Percentiles rank a stretch among this genome's conserved stretches.
phyloP scores from a whole-genome alignment of 2,888 invertebrate species.

The Andricus quercusramuli region DNA sequence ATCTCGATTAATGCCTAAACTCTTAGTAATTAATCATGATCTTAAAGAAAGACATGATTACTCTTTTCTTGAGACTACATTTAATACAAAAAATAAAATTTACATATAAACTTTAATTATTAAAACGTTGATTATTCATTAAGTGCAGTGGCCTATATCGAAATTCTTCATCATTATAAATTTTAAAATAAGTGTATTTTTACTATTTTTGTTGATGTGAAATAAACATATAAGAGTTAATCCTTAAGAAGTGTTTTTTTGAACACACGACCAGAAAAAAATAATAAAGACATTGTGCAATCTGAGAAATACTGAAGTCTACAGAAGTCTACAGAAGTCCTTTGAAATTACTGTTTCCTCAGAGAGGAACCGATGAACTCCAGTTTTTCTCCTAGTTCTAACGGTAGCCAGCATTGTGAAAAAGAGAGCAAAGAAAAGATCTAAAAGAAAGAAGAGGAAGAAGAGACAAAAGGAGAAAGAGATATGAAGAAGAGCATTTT shows the following conservation, averaged over 20 bases:
- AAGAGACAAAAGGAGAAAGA: slow-evolving; percentile 24
- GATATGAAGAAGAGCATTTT: not conserved
- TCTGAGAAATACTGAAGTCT: not conserved
- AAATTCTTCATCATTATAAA: no score
- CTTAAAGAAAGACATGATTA: not conserved
- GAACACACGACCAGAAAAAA: not conserved
- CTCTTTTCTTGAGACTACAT: not conserved
- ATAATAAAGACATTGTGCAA: not conserved
- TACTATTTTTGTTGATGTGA: not conserved
- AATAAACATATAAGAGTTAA: no score
- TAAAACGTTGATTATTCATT: not conserved
- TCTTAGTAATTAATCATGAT: not conserved
- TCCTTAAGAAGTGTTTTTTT: not conserved
- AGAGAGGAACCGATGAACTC: not conserved
- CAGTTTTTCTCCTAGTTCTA: not conserved
- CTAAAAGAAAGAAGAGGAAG: not conserved
- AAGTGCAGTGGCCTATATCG: not conserved
- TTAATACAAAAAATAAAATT: not conserved
- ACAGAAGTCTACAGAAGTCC: not conserved
- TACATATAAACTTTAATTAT: not conserved
- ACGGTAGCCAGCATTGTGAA: not conserved
- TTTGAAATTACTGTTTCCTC: not conserved
- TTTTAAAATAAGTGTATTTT: not conserved
- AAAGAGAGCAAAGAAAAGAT: not conserved
- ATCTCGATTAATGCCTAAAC: not conserved